Percentiles rank a stretch among this genome's conserved stretches.
Evolutionary conservation across 2,797 vertebrate species (phyloP).

Genomic region (Dipus sagitta): DNA sequence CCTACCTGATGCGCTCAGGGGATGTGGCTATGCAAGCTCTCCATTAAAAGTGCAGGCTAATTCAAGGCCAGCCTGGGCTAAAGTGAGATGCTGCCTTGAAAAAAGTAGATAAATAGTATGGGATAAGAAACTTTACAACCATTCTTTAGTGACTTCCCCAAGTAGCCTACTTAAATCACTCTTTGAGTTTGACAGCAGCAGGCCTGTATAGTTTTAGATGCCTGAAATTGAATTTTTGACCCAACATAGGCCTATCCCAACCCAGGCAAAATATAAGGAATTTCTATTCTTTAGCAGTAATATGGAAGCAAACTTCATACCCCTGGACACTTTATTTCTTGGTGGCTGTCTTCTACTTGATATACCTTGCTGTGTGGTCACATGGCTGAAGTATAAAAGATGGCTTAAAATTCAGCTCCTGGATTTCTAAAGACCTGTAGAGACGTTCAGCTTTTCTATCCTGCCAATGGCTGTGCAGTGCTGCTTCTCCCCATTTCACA

Average conservation of each 20-base stretch:
- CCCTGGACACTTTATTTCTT: not conserved
- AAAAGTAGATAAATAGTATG: not conserved
- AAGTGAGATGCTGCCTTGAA: too few species aligned
- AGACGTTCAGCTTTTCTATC: not conserved
- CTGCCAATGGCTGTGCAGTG: not conserved
- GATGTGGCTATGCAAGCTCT: not conserved
- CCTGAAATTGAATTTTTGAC: slow-evolving; percentile 39
- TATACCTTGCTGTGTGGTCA: not conserved
- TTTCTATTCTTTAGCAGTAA: slow-evolving; percentile 29
- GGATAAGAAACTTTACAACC: not conserved
- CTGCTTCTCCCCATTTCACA: not conserved
- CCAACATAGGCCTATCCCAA: not conserved
- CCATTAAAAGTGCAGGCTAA: not conserved
- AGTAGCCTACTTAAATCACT: not conserved
- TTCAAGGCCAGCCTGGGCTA: too few species aligned
- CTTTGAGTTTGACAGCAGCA: slow-evolving; percentile 52
- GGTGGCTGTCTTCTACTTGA: slow-evolving; percentile 2
- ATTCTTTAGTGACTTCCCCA: not conserved
- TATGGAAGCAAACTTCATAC: not conserved
- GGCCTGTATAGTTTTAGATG: not conserved
- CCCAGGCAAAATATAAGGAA: slow-evolving; percentile 10
- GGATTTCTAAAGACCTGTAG: slow-evolving; percentile 37
- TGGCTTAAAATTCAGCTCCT: not conserved
- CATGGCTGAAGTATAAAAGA: not conserved
- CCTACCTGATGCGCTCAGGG: not conserved